These are phyloP conservation scores for Xenops minutus DNA, from an alignment of 2,797 vertebrate species.

Conservation along the genomic window DNA sequence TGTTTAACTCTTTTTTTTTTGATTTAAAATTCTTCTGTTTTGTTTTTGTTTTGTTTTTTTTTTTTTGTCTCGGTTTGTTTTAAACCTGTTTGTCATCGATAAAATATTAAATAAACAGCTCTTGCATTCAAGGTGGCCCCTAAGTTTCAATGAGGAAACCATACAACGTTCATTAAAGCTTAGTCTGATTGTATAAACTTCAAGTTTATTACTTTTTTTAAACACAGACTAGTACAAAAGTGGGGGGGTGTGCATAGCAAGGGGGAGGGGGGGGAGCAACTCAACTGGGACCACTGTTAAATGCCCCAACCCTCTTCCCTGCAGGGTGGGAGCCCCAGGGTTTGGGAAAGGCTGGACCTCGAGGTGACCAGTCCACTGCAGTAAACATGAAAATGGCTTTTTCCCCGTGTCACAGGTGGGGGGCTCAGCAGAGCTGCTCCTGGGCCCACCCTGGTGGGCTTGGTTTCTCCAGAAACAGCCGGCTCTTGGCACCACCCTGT, in stretches of 20 bases:
- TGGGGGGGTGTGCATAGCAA: not conserved
- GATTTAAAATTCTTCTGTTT: not conserved
- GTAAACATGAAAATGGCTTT: fast-evolving
- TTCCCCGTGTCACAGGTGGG: not conserved
- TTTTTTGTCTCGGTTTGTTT: conserved; percentile 78
- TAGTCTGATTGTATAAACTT: conserved; percentile 51
- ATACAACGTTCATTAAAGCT: conserved; percentile 20
- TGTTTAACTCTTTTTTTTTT: conserved; percentile 48
- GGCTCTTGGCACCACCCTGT: not conserved
- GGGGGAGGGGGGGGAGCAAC: not conserved
- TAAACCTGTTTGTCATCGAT: conserved; percentile 80
- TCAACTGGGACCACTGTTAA: not conserved
- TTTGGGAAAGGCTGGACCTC: not conserved
- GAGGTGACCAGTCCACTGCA: not conserved
- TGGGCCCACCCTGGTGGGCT: no score
- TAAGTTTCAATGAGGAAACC: not conserved
- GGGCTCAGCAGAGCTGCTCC: not conserved
- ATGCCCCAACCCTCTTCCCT: not conserved
- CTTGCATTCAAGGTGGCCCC: conserved; percentile 64
- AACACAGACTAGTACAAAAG: conserved; percentile 56
- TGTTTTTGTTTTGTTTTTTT: conserved; percentile 13
- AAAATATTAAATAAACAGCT: conserved; percentile 81
- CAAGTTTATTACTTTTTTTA: conserved; percentile 39
- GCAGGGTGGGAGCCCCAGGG: not conserved
- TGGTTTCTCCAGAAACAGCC: no score